phyloP scores from a whole-genome alignment of 2,113 vertebrate genomes.

The Paralichthys olivaceus region DNA sequence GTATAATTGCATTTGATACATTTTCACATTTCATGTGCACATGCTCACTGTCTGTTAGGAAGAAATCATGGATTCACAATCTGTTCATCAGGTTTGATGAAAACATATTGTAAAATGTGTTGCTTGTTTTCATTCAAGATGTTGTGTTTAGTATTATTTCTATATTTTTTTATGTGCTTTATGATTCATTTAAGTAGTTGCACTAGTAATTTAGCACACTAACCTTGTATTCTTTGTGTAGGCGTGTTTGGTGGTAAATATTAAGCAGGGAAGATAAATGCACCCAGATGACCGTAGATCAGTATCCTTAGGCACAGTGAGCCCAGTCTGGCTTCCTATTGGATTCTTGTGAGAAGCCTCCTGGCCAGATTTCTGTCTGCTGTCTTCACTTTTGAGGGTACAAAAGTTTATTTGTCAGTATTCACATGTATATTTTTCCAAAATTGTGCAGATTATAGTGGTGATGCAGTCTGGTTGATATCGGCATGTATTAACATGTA shows the following conservation, averaged over 20 bases:
- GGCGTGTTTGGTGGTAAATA: constrained; percentile 29
- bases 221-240: not conserved
- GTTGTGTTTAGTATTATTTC: not conserved
- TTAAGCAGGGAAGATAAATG: constrained; percentile 8
- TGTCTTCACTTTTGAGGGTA: no score
- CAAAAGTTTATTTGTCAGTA: no score
- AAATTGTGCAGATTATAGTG: no score
- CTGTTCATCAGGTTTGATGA: not conserved
- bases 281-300: constrained; percentile 23
- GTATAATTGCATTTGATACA: constrained; percentile 48
- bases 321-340: not conserved
- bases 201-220: not conserved
- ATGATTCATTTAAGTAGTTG: not conserved
- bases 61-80: no score
- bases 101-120: no score
- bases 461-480: no score
- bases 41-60: not conserved
- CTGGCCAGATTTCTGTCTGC: no score
- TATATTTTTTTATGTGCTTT: not conserved
- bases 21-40: constrained; percentile 11
- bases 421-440: no score
- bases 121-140: not conserved
- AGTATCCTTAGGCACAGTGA: not conserved
- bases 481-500: not conserved
- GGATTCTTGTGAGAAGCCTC: not conserved